phyloP scores from a whole-genome alignment of 2,113 vertebrate genomes.

The Mobula birostris region DNA sequence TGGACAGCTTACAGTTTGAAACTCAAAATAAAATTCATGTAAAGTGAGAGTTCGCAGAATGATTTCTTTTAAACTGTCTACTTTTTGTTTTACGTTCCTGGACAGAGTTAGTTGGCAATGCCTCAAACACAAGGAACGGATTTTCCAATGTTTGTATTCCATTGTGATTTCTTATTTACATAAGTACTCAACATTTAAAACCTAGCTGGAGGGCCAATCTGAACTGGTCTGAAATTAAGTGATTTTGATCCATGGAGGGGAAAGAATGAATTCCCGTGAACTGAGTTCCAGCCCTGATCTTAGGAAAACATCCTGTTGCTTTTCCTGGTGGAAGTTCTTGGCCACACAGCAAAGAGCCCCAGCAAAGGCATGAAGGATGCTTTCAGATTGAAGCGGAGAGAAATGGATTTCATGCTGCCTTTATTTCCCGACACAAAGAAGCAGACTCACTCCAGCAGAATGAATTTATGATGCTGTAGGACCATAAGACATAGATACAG shows the following conservation, averaged over 20 bases:
- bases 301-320: not conserved
- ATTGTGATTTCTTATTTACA: slow-evolving; percentile 14
- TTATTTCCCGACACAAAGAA: not conserved
- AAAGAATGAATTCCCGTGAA: not conserved
- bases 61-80: not conserved
- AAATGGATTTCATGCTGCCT: not conserved
- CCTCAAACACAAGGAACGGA: slow-evolving; percentile 6
- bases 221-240: not conserved
- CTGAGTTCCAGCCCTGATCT: not conserved
- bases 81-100: slow-evolving; percentile 11
- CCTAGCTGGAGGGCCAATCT: not conserved
- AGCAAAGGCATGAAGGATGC: not conserved
- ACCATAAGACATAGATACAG: no score
- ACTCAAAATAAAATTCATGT: not conserved
- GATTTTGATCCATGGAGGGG: not conserved
- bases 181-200: not conserved
- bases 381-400: not conserved
- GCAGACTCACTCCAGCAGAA: not conserved
- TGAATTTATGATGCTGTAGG: no score
- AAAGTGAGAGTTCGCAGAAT: slow-evolving; percentile 1
- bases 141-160: slow-evolving; percentile 15
- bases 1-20: not conserved
- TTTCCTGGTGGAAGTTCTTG: not conserved
- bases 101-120: not conserved
- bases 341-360: not conserved